Evolutionary conservation across 2,797 vertebrate genomes (phyloP).

Genomic region (Channa striata): DNA sequence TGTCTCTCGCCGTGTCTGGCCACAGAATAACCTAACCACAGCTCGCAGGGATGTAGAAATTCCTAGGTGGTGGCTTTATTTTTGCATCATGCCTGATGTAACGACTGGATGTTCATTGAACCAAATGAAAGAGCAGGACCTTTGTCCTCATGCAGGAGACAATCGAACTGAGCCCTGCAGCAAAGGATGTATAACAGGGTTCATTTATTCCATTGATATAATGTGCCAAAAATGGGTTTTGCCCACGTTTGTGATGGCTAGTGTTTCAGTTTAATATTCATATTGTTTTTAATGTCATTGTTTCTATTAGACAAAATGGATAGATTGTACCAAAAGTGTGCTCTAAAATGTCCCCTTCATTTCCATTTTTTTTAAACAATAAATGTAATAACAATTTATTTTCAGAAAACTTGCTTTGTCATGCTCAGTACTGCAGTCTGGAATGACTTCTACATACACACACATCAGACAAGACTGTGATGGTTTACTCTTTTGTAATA

Average conservation of each 20-base stretch:
- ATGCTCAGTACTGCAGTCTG: not conserved
- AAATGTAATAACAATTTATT: no score
- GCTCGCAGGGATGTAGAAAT: conserved; percentile 52
- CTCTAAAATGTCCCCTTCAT: no score
- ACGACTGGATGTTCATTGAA: conserved; percentile 71
- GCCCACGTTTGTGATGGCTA: not conserved
- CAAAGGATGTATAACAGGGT: conserved; percentile 58
- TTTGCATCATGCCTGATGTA: conserved; percentile 74
- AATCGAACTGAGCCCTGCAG: conserved; percentile 66
- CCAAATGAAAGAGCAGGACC: conserved; percentile 60
- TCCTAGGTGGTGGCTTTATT: conserved; percentile 55
- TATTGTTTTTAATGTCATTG: not conserved
- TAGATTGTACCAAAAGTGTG: not conserved
- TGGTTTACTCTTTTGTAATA: not conserved
- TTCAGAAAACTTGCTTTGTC: not conserved
- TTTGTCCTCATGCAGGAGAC: conserved; percentile 64
- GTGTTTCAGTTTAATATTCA: not conserved
- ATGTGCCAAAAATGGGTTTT: not conserved
- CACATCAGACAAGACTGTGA: no score
- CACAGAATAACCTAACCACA: conserved; percentile 44
- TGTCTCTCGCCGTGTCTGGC: conserved; percentile 44
- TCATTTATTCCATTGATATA: conserved; percentile 42
- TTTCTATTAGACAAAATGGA: conserved; percentile 14
- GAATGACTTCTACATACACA: not conserved
- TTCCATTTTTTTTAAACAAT: no score